Evolutionary conservation across 2,113 vertebrate genomes (phyloP).

Genomic region (Scomber japonicus): DNA sequence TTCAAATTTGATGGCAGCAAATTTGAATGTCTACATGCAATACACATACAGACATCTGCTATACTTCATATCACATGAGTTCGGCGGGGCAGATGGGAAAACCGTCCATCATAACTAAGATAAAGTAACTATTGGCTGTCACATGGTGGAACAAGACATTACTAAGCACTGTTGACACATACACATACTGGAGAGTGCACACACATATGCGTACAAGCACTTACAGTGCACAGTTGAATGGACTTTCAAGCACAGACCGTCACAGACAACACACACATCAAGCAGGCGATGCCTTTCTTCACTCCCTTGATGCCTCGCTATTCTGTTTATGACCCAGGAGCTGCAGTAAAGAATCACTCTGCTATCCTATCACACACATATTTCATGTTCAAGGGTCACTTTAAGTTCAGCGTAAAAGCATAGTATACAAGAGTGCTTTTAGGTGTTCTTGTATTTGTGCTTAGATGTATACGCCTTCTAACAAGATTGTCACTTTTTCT

Average conservation of each 20-base stretch:
- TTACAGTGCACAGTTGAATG: slow-evolving; percentile 27
- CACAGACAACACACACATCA: slow-evolving; percentile 25
- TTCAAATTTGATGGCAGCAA: not conserved
- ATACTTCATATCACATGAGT: not conserved
- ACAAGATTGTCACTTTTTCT: slow-evolving; percentile 21
- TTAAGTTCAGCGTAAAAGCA: slow-evolving; percentile 61
- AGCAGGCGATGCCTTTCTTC: slow-evolving; percentile 28
- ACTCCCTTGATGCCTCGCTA: slow-evolving; percentile 44
- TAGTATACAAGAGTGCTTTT: slow-evolving; percentile 25
- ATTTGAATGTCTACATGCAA: not conserved
- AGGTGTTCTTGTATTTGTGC: slow-evolving; percentile 2
- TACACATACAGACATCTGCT: not conserved
- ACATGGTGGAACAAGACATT: slow-evolving; percentile 18
- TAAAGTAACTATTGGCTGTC: not conserved
- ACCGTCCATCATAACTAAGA: not conserved
- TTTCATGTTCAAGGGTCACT: slow-evolving; percentile 61
- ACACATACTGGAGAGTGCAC: not conserved
- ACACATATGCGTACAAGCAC: slow-evolving; percentile 1
- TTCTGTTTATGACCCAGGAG: slow-evolving; percentile 51
- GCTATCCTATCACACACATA: slow-evolving; percentile 54
- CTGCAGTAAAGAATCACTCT: slow-evolving; percentile 30
- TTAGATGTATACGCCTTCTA: not conserved
- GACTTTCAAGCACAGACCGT: slow-evolving; percentile 2
- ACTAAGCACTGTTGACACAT: slow-evolving; percentile 1
- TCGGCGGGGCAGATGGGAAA: too few relatives aligned